A percentile compares a stretch with the other conserved stretches of the same genome.
phyloP scores from a whole-genome alignment of 2,797 vertebrate species.

The Sebastiscus albofasciatus region DNA sequence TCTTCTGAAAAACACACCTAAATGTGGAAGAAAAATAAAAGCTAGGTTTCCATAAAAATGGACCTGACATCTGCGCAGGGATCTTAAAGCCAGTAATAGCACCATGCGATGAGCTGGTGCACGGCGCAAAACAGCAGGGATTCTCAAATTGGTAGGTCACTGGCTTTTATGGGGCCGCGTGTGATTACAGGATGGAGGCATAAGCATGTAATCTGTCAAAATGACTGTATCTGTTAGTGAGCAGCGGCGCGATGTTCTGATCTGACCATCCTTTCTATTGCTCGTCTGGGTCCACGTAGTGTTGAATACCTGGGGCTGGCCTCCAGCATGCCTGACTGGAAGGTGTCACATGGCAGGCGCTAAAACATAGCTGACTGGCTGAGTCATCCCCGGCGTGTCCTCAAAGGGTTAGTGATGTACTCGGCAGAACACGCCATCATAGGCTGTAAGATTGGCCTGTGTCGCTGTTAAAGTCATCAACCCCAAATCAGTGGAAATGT shows the following conservation, averaged over 20 bases:
- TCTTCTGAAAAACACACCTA: constrained; percentile 41
- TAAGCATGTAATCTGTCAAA: constrained; percentile 77
- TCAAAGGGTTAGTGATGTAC: not conserved
- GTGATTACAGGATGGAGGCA: constrained; percentile 75
- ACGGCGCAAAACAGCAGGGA: constrained; percentile 66
- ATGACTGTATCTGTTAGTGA: constrained; percentile 69
- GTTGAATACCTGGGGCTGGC: constrained; percentile 28
- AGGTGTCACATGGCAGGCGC: constrained; percentile 3
- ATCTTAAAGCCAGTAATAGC: constrained; percentile 77
- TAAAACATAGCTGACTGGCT: not conserved
- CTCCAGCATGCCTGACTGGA: constrained; percentile 1
- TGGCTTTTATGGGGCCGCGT: constrained; percentile 54
- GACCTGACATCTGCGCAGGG: constrained; percentile 70
- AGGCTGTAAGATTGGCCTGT: not conserved
- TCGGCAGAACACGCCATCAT: not conserved
- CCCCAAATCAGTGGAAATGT: not conserved
- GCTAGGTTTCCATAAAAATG: constrained; percentile 64
- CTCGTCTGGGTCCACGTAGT: constrained; percentile 1
- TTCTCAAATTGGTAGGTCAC: constrained; percentile 77
- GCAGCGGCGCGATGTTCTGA: constrained; percentile 49
- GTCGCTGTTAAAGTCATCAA: not conserved
- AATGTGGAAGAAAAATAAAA: constrained; percentile 58
- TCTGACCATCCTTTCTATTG: constrained; percentile 33
- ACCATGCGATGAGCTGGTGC: constrained; percentile 50
- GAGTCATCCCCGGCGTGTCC: not conserved